Evolutionary conservation across 2,888 invertebrate species (phyloP), one percentile per base, ranked within the genome.

Genomic region (Nemapogon koenigi): DNA sequence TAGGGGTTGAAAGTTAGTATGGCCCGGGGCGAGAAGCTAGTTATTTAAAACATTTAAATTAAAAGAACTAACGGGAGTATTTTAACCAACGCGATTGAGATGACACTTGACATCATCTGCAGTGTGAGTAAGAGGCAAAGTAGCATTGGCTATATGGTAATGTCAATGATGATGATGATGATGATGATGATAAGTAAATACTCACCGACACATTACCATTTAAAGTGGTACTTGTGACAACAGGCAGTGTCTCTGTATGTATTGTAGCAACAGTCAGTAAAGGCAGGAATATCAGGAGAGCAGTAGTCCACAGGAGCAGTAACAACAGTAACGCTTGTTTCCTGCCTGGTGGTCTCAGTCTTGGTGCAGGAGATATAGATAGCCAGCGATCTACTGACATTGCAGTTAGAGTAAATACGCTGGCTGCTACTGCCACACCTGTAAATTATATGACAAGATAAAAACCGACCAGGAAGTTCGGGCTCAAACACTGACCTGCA

Each of bases 361-460:
- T 83, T 61, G 55, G 83, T 69, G 56, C 85, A 55, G 69, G 85
- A 1, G 87, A 81, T 41, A 90, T 90, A 16, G 90, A 89, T 36
- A 87, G 59, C 64, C 86, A 89, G 10, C 90, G 79, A 56, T 90
- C 90, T n/a, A 90, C 80, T 28, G 89, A 88, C 87, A 90, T 88
- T 1, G 87, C 85, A 4, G 88, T 86, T 44, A 90, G 85, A 0
- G 90, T 90, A 57, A 89, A 89, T 25, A 90, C 86, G 49, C 89
- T 89, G 3, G 89, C 87, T 3, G 88, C 87, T 10, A 90, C 89
- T 2, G 89, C 84, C 15, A 89, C 86, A 42, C 88, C 89, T 89
- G 65, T 0, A 26, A n/a, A n/a, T n/a, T n/a, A n/a, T n/a, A n/a
- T n/a, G n/a, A n/a, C 4, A 27, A 22, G 6, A 32, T 3, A 35